Percentiles rank a stretch among this genome's conserved stretches.
phyloP scores from a whole-genome alignment of 2,888 invertebrate species.

The Bugulina stolonifera region DNA sequence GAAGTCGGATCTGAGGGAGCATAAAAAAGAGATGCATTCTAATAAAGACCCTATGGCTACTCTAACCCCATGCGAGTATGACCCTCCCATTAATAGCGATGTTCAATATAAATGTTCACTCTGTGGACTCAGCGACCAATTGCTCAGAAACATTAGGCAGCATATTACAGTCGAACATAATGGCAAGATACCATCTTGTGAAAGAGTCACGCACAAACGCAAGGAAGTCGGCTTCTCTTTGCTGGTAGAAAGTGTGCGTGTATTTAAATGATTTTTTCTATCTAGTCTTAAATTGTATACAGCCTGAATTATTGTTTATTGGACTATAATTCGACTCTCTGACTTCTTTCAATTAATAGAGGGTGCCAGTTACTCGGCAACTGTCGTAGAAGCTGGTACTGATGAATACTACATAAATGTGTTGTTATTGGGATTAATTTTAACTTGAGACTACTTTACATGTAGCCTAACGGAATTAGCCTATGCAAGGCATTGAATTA shows the following conservation, averaged over 20 bases:
- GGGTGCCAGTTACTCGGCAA: no score
- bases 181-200: conserved; percentile 13
- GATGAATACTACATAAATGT: no score
- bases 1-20: neutral
- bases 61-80: conserved; percentile 12
- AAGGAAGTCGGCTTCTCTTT: neutral
- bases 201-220: conserved; percentile 4
- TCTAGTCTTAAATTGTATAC: no score
- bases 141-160: neutral
- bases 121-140: neutral
- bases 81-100: neutral
- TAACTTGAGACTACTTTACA: no score
- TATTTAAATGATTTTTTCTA: neutral
- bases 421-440: no score
- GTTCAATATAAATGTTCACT: conserved; percentile 9
- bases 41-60: neutral
- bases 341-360: no score
- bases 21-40: conserved; percentile 14
- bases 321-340: no score
- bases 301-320: no score
- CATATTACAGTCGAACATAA: neutral
- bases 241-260: conserved; percentile 17
- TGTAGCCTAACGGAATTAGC: no score
- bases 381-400: no score
- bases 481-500: no score